phyloP scores from a whole-genome alignment of 1,140 invertebrate species.

The Elysia chlorotica region DNA sequence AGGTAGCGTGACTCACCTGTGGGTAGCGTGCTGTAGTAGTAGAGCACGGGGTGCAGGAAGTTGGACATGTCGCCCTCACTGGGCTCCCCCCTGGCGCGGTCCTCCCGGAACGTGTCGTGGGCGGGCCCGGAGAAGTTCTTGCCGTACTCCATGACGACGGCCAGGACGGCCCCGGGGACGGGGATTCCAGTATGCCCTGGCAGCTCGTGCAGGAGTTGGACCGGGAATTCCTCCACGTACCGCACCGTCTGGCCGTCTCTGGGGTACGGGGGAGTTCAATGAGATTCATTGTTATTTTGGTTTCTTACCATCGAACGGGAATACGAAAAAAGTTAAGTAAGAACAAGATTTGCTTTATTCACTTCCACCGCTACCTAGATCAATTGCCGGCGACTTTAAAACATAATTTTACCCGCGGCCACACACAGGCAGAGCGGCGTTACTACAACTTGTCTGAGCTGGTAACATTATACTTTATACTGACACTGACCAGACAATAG shows the following conservation, averaged over 20 bases:
- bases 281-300: not conserved
- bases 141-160: conserved; percentile 63
- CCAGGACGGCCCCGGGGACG: conserved; percentile 50
- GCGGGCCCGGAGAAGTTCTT: conserved; percentile 64
- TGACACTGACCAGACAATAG: no score
- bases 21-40: conserved; percentile 60
- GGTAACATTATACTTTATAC: no score
- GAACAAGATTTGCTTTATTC: no score
- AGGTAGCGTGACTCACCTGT: conserved; percentile 29
- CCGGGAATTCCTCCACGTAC: conserved; percentile 62
- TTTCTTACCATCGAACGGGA: no score
- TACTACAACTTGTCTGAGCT: no score
- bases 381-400: no score
- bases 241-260: conserved; percentile 45
- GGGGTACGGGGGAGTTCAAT: conserved; percentile 6
- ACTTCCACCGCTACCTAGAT: no score
- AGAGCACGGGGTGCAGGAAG: conserved; percentile 65
- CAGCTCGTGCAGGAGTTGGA: conserved; percentile 58
- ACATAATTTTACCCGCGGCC: no score
- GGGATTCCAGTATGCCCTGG: conserved; percentile 50
- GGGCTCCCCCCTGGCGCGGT: conserved; percentile 62
- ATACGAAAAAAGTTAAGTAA: no score
- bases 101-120: conserved; percentile 62
- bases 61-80: conserved; percentile 63
- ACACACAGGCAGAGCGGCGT: no score